Evolutionary conservation across 2,888 invertebrate species (phyloP), one percentile per base, ranked within the genome.

Genomic region (Arctia plantaginis): DNA sequence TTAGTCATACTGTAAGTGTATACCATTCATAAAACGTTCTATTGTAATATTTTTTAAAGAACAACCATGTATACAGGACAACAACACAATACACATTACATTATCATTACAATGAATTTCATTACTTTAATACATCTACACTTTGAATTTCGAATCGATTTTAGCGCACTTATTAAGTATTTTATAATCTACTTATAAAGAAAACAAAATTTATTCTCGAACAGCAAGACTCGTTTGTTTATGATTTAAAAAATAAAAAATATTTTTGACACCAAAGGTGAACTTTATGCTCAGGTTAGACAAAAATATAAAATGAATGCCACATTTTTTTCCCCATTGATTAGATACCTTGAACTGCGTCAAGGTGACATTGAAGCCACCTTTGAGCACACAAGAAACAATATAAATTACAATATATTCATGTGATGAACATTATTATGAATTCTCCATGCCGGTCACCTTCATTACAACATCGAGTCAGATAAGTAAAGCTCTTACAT

Each of bases 361-460:
- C 62, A 62, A 62, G 62, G 62, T 62, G 62, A 62, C 18, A 18
- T 62, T 62, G 12, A 62, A 62, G 1, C 27, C 15, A 62, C 62
- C 62, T 62, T 62, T 4, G 30, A 62, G 30, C 30, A 27, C 65
- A 74, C n/a, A 69, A 69, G 55, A 70, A 78, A 76, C 59, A 47
- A 72, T 69, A 79, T 82, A 75, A 75, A 75, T 72, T 69, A 41
- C 64, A 47, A 62, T 71, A 75, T 73, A 77, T 66, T 69, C 71
- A 64, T 68, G 69, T 75, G 77, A 73, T 71, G 67, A 74, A 74
- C 72, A 78, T 72, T 59, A 35, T 35, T 6, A 35, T 71, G 68
- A 74, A 72, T 77, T 73, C 74, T 75, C 73, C 35, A 72, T 73
- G 20, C 20, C 78, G 79, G 76, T 82, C 78, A 82, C 80, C 72